Conservation (phyloP, 2,888 invertebrate genomes). For the Brachyptera risi region DNA sequence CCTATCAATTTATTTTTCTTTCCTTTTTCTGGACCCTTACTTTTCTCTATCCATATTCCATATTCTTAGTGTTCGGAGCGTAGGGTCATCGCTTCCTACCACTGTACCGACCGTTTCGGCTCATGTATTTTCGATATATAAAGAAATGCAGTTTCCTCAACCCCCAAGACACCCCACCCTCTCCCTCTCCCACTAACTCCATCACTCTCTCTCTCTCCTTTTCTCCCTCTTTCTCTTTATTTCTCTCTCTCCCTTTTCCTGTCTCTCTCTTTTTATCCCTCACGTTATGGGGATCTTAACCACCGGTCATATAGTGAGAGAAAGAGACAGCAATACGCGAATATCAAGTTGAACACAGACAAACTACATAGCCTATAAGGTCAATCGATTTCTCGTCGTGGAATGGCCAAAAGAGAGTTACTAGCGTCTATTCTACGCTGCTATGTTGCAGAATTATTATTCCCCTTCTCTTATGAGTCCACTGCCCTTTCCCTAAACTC, state of each 20-base stretch:
- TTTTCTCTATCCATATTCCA: slow-evolving; percentile 22
- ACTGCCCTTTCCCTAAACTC: too few species aligned
- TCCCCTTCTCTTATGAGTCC: too few species aligned
- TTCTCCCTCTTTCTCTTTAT: neutral
- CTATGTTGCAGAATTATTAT: slow-evolving; percentile 25
- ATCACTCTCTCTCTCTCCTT: neutral
- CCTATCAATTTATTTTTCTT: slow-evolving; percentile 27
- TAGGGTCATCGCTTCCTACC: slow-evolving; percentile 7
- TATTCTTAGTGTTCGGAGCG: slow-evolving; percentile 12
- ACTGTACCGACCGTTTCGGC: slow-evolving; percentile 18
- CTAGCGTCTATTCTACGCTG: slow-evolving; percentile 3
- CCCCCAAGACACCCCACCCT: slow-evolving; percentile 8
- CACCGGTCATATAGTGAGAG: neutral
- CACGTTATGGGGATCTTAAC: slow-evolving; percentile 20
- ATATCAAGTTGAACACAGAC: slow-evolving; percentile 1
- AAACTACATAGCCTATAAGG: slow-evolving; percentile 22
- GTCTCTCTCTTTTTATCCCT: neutral
- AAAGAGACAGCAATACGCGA: neutral
- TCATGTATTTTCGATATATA: slow-evolving; percentile 26
- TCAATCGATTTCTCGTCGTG: slow-evolving; percentile 27
- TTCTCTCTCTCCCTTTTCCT: neutral
- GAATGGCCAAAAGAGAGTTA: slow-evolving; percentile 24
- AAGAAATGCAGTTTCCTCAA: slow-evolving; percentile 23
- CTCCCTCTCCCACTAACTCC: neutral
- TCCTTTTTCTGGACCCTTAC: slow-evolving; percentile 5